Percentiles rank a stretch among this genome's conserved stretches.
These are phyloP conservation scores for Drosophila kurseongensis DNA, from an alignment of 1,140 invertebrate species.

Conservation along the genomic window DNA sequence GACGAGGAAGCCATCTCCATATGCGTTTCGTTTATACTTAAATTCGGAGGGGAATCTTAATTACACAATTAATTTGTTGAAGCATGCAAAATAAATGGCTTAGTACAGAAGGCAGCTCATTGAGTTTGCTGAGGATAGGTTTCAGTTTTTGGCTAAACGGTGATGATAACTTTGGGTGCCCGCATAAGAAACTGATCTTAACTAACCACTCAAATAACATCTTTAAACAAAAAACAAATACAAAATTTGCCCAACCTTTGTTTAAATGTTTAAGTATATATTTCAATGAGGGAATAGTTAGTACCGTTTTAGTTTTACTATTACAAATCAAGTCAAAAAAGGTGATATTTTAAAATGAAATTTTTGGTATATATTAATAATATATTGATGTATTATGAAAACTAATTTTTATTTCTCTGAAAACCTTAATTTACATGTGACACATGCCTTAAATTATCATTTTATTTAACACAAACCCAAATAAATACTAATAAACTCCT, in stretches of 20 bases:
- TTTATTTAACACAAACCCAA: not conserved
- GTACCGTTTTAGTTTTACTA: no score
- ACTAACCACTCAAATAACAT: conserved; percentile 4
- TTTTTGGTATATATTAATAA: no score
- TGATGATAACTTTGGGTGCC: not conserved
- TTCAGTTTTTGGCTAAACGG: conserved; percentile 9
- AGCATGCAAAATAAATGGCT: conserved; percentile 46
- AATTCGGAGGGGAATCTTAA: conserved; percentile 54
- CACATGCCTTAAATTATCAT: conserved; percentile 21
- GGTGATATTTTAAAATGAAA: no score
- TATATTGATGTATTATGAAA: no score
- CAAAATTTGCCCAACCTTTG: not conserved
- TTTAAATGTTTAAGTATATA: conserved; percentile 2
- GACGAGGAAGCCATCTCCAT: conserved; percentile 45
- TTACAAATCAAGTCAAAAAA: no score
- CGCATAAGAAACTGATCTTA: not conserved
- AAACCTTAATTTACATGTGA: conserved; percentile 1
- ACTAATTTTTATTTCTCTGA: not conserved
- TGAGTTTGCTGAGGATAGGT: not conserved
- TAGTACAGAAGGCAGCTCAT: not conserved
- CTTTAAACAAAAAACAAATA: conserved; percentile 9
- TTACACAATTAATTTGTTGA: conserved; percentile 70
- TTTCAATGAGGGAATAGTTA: conserved; percentile 4
- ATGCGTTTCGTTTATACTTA: conserved; percentile 46
- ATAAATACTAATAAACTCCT: conserved; percentile 23